phyloP scores from a whole-genome alignment of 2,888 invertebrate genomes.

The Cheilosia vernalis region DNA sequence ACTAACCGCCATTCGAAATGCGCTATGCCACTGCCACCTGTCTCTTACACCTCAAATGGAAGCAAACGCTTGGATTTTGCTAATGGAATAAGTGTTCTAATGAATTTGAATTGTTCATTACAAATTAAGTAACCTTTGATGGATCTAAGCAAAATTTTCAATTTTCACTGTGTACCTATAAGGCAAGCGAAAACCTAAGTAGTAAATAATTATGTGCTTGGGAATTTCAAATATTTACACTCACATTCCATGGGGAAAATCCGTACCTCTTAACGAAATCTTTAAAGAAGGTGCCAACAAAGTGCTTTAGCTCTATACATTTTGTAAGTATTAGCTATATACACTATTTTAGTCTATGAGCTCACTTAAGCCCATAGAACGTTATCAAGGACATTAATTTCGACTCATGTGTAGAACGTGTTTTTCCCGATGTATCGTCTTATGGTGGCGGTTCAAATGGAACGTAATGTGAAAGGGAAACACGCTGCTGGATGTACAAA shows the following conservation, averaged over 20 bases:
- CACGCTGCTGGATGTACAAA: slow-evolving; percentile 13
- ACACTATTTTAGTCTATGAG: slow-evolving; percentile 38
- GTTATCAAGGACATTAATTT: slow-evolving; percentile 66
- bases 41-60: neutral
- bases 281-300: slow-evolving; percentile 60
- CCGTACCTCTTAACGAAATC: slow-evolving; percentile 3
- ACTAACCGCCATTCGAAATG: too few relatives aligned
- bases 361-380: slow-evolving; percentile 36
- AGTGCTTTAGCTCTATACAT: slow-evolving; percentile 18
- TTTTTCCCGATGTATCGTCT: slow-evolving; percentile 36
- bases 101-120: slow-evolving; percentile 60
- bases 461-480: slow-evolving; percentile 28
- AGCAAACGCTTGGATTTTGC: slow-evolving; percentile 34
- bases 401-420: slow-evolving; percentile 61
- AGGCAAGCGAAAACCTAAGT: neutral
- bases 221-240: slow-evolving; percentile 31
- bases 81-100: slow-evolving; percentile 43
- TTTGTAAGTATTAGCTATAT: slow-evolving; percentile 4
- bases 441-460: slow-evolving; percentile 25
- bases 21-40: too few relatives aligned
- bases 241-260: slow-evolving; percentile 19
- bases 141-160: slow-evolving; percentile 17
- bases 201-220: slow-evolving; percentile 18
- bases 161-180: neutral
- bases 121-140: slow-evolving; percentile 49